Base-by-base conservation (phyloP, 2,113 vertebrate genomes). In the Hipposideros armiger region DNA sequence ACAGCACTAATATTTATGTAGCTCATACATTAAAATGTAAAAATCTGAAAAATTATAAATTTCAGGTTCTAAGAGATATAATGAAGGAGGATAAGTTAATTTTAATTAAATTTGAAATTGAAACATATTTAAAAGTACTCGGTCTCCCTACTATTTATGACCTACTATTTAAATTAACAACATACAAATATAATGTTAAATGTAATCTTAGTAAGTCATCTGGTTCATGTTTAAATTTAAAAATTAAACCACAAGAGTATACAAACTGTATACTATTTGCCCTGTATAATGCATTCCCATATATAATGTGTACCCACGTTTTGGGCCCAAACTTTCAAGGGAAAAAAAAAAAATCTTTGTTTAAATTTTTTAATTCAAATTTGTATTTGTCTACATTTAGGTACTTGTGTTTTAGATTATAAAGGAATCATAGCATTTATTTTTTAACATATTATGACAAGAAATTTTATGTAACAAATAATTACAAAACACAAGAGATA, bases 31-130 rank as follows among this genome's bases (percentile, higher is more conserved):
- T 87, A 87, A 90, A 94, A 96, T 73, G 52, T 40, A 91, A 94
- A 91, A 80, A 66, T 77, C 13, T 89, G 22, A 73, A 94, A 91
- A 86, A 84, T 20, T 60, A 7, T 64, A 74, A 2, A 58, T 83
- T 95, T 96, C 64, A 87, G 66, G 36, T 14, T 94, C 56, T 74
- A 89, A 82, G 69, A 26, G 20, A 91, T 17, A 74, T 42, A 86
- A 1, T 66, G 2, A 91, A 90, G 50, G 36, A 64, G 19, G 24
- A 22, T 40, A 94, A 54, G 10, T 86, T 94, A 94, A 95, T 64
- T 77, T 96, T 92, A 94, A 94, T 91, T 90, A 92, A 89, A 82
- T 28, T 81, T 32, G 5, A 73, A 91, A 86, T 3, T 77, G 56
- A 89, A 91, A 73, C 3, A 83, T 84, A 93, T 72, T 74, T 87